phyloP scores from a whole-genome alignment of 2,113 vertebrate genomes.

The Atlantisia rogersi region DNA sequence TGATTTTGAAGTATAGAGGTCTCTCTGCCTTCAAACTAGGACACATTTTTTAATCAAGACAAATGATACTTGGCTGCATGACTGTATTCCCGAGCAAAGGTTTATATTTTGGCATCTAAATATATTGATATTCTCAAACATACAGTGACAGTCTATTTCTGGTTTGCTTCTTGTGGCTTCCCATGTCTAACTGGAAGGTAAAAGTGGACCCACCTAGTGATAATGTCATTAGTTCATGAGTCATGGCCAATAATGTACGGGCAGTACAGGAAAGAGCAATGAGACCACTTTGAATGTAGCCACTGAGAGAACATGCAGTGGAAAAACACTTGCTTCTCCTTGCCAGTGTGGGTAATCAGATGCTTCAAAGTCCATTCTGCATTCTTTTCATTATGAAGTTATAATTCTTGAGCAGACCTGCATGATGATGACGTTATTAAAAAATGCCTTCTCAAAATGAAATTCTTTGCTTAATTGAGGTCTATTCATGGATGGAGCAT shows the following conservation, averaged over 20 bases:
- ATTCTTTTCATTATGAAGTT: conserved; percentile 2
- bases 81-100: neutral
- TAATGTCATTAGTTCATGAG: neutral
- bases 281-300: conserved; percentile 8
- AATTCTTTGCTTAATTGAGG: conserved; percentile 18
- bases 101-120: neutral
- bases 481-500: neutral
- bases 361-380: neutral
- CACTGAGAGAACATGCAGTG: neutral
- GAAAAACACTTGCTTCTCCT: conserved; percentile 1
- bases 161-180: neutral
- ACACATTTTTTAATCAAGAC: neutral
- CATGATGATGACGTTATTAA: neutral
- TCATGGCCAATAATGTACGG: neutral
- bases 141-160: neutral
- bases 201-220: neutral
- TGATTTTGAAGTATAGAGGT: neutral
- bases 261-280: neutral
- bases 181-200: neutral
- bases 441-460: conserved; percentile 20
- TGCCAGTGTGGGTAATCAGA: neutral
- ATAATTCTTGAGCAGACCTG: neutral
- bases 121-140: neutral
- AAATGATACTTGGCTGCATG: neutral
- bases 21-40: neutral